Conservation (phyloP, 2,113 vertebrate genomes). For the Bubo blakistoni region DNA sequence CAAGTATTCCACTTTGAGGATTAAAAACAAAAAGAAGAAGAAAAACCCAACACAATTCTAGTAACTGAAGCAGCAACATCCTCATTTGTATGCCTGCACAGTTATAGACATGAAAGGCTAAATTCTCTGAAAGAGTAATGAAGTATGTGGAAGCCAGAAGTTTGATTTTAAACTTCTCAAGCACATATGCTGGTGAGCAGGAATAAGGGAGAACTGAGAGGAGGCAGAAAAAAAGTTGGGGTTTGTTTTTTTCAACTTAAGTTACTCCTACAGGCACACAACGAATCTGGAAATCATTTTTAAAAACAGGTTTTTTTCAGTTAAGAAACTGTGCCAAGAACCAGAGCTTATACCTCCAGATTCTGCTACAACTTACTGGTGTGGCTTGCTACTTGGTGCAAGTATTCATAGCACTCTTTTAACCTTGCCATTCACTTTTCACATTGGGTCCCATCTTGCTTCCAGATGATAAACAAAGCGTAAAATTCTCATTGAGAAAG, state of each 20-base stretch:
- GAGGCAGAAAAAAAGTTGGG: neutral
- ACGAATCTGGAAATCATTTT: neutral
- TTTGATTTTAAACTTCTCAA: neutral
- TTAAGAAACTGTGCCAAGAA: neutral
- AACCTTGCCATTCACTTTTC: neutral
- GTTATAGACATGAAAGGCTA: neutral
- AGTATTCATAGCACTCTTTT: neutral
- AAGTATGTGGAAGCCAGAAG: neutral
- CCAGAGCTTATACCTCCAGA: neutral
- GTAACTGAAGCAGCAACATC: neutral
- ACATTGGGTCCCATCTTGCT: neutral
- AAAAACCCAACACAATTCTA: neutral
- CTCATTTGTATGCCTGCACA: neutral
- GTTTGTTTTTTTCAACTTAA: accelerated
- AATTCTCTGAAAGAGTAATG: neutral
- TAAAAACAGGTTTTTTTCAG: neutral
- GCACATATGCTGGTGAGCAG: neutral
- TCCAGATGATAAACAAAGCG: neutral
- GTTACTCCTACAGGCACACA: neutral
- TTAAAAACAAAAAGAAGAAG: neutral
- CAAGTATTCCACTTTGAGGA: neutral
- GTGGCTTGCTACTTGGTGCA: neutral
- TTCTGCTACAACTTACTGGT: neutral
- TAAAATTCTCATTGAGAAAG: neutral
- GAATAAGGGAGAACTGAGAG: neutral